A percentile compares a stretch with the other conserved stretches of the same genome.
Conservation (phyloP, 2,888 invertebrate genomes). For the Catonia carolina region DNA sequence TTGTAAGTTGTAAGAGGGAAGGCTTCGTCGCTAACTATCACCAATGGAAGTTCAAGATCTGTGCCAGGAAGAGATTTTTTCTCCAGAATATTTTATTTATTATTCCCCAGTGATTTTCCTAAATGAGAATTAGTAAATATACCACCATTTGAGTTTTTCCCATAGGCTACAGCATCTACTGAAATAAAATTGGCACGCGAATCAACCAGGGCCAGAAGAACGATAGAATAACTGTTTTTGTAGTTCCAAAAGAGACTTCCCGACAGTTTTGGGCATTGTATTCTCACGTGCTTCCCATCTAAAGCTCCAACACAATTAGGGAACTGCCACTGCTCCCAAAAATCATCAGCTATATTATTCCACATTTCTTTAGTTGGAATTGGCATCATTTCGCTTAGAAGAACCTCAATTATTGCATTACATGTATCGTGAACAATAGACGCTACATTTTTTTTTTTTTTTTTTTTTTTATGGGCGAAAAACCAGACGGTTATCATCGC, state of each 20-base stretch:
- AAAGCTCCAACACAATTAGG: slow-evolving; percentile 27
- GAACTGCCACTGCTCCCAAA: slow-evolving; percentile 25
- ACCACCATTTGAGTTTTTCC: slow-evolving; percentile 15
- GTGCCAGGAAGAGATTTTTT: slow-evolving; percentile 10
- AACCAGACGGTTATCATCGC: too few relatives aligned
- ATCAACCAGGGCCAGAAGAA: slow-evolving; percentile 31
- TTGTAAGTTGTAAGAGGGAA: slow-evolving; percentile 18
- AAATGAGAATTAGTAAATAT: slow-evolving; percentile 11
- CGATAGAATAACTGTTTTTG: slow-evolving; percentile 26
- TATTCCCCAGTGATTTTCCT: not conserved
- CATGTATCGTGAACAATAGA: slow-evolving; percentile 31
- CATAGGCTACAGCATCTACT: slow-evolving; percentile 28
- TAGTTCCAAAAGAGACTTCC: slow-evolving; percentile 33
- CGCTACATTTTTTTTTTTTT: slow-evolving; percentile 31
- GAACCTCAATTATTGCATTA: slow-evolving; percentile 29
- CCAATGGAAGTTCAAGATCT: slow-evolving; percentile 10
- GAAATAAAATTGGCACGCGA: slow-evolving; percentile 29
- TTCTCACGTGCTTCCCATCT: slow-evolving; percentile 33
- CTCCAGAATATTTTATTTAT: slow-evolving; percentile 1
- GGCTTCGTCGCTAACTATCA: slow-evolving; percentile 17
- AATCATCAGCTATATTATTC: slow-evolving; percentile 31
- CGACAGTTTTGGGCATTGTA: slow-evolving; percentile 31
- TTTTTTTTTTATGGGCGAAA: too few relatives aligned
- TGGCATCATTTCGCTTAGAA: slow-evolving; percentile 33
- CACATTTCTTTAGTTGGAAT: slow-evolving; percentile 31